Percentiles rank a stretch among this genome's conserved stretches.
Conservation (phyloP, 2,113 vertebrate genomes). For the Lagenorhynchus albirostris region DNA sequence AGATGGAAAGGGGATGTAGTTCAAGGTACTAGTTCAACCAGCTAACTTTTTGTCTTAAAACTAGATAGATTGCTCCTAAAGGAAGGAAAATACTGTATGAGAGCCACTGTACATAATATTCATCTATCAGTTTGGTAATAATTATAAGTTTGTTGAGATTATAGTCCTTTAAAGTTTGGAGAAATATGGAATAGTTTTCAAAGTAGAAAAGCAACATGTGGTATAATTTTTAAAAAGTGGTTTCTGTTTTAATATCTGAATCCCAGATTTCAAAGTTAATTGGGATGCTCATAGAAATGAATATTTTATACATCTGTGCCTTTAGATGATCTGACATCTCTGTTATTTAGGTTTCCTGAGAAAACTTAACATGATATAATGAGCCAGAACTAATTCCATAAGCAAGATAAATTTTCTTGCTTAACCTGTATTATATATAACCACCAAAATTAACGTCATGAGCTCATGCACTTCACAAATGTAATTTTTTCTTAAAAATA, state of each 20-base stretch:
- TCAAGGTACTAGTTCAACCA: background rate
- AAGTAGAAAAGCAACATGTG: background rate
- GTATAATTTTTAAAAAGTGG: background rate
- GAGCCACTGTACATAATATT: background rate
- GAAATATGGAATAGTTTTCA: background rate
- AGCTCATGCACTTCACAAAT: background rate
- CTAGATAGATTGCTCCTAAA: background rate
- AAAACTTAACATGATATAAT: conserved; percentile 26
- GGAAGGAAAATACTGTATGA: background rate
- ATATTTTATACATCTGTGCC: background rate
- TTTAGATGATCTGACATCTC: background rate
- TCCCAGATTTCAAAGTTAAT: background rate
- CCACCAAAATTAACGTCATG: background rate
- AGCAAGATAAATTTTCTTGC: conserved; percentile 40
- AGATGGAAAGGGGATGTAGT: background rate
- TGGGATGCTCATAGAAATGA: background rate
- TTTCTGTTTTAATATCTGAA: background rate
- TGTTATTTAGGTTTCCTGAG: background rate
- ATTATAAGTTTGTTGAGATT: background rate
- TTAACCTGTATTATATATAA: conserved; percentile 9
- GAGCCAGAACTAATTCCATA: conserved; percentile 39
- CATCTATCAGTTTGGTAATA: background rate
- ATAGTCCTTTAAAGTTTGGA: background rate
- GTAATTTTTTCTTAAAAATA: background rate
- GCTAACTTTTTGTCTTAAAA: background rate